Base-by-base conservation (phyloP, 2,888 invertebrate genomes). In the Melinopterus prodromus region DNA sequence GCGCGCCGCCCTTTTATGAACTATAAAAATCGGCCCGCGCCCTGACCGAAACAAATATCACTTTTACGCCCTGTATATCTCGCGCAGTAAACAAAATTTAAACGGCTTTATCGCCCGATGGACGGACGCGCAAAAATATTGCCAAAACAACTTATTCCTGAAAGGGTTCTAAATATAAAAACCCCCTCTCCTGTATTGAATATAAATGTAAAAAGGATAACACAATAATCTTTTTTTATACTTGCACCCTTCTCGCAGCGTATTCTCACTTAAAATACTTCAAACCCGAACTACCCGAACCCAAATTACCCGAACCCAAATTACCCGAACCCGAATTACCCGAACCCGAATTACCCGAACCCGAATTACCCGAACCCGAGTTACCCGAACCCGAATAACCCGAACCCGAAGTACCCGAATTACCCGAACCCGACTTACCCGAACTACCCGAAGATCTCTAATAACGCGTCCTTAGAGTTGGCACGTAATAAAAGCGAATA, bases 61-160 rank as follows among this genome's bases (percentile, higher is more conserved):
- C 53, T 74, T 74, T 74, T 74, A 74, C 37, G 74, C 74, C 74
- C 36, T 74, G 74, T 74, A 74, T 37, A 74, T 74, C 36, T 74
- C 74, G 37, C 36, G 74, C 74, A 74, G 74, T 74, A 74, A 74
- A 74, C 74, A 74, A 74, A 74, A 74, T 74, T 74, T 74, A 36
- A 74, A 74, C 35, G 36, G 37, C 74, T 74, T 74, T 74, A 36
- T 36, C 74, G 35, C n/a, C 35, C 26, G 74, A 53, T 53, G 9
- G 53, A 7, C 53, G 12, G 5, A 53, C 53, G 53, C 12, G 53
- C 7, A 53, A 53, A 53, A 53, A 53, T 53, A 53, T 53, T 53
- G 53, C 53, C 53, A 53, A 53, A 53, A 53, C 53, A 53, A 53
- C 53, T 53, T 53, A 53, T 53, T 53, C 53, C 53, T 53, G 53